These are phyloP conservation scores for Drosophila affinis DNA, from an alignment of 2,888 invertebrate species.

Conservation along the genomic window DNA sequence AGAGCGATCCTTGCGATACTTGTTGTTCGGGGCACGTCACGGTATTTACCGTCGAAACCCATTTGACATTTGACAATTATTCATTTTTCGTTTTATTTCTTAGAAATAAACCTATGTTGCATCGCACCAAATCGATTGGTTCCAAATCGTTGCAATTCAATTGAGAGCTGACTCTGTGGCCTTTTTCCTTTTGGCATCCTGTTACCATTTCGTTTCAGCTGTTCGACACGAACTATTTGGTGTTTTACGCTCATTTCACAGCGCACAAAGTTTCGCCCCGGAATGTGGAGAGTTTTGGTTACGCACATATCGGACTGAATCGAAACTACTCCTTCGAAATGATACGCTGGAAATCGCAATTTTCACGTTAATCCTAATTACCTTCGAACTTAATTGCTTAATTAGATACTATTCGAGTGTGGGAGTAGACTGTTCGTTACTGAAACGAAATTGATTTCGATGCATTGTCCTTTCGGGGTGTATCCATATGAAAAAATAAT, in stretches of 20 bases:
- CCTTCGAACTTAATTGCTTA: conserved; percentile 52
- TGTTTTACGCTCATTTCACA: conserved; percentile 56
- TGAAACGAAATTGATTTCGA: conserved; percentile 29
- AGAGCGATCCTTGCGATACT: conserved; percentile 23
- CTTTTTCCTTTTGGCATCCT: conserved; percentile 33
- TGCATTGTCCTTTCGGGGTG: conserved; percentile 13
- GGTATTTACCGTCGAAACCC: conserved; percentile 42
- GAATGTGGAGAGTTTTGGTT: conserved; percentile 52
- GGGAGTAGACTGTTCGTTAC: conserved; percentile 13
- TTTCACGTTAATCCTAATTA: conserved; percentile 68
- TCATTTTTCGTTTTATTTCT: conserved; percentile 64
- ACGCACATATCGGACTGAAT: conserved; percentile 49
- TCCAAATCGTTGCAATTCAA: conserved; percentile 74
- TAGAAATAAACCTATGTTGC: conserved; percentile 57
- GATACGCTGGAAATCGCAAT: conserved; percentile 70
- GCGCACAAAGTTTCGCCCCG: conserved; percentile 19
- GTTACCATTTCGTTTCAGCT: conserved; percentile 64
- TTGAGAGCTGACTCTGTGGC: conserved; percentile 40
- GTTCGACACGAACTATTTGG: conserved; percentile 60
- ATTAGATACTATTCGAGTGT: conserved; percentile 49
- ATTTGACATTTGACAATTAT: conserved; percentile 57
- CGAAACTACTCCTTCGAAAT: conserved; percentile 33
- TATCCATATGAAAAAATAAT: conserved; percentile 13
- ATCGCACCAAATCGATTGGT: conserved; percentile 72
- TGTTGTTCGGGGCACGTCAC: conserved; percentile 50